phyloP scores from a whole-genome alignment of 2,888 invertebrate genomes.

The Temnothorax rugatulus region DNA sequence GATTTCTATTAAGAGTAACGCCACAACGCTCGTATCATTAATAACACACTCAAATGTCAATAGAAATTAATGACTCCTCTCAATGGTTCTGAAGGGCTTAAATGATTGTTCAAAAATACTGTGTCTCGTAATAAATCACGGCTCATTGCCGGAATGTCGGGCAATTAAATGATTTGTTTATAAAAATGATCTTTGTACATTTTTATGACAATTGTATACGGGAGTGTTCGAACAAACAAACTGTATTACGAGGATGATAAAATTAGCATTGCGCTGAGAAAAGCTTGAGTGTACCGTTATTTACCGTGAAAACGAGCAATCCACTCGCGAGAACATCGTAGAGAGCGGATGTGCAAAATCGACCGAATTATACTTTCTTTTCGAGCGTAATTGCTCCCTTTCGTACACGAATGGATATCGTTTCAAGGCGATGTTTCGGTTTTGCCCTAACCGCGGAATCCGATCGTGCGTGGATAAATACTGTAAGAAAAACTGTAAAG shows the following conservation, averaged over 20 bases:
- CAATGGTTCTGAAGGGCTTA: slow-evolving; percentile 48
- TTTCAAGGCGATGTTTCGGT: slow-evolving; percentile 22
- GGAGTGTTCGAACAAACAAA: neutral
- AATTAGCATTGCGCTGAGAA: slow-evolving; percentile 59
- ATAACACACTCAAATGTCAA: slow-evolving; percentile 51
- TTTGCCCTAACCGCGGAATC: slow-evolving; percentile 61
- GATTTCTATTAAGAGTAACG: slow-evolving; percentile 55
- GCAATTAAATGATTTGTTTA: slow-evolving; percentile 15
- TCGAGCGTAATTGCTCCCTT: slow-evolving; percentile 9
- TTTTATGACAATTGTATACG: neutral
- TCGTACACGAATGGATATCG: slow-evolving; percentile 7
- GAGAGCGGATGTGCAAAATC: slow-evolving; percentile 73
- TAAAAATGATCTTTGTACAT: neutral
- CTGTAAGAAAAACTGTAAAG: slow-evolving; percentile 57
- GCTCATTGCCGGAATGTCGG: neutral
- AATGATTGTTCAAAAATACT: slow-evolving; percentile 48
- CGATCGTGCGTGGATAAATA: slow-evolving; percentile 76
- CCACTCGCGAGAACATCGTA: slow-evolving; percentile 32
- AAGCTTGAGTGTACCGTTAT: slow-evolving; percentile 70
- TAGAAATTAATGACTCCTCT: slow-evolving; percentile 62
- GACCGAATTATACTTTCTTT: slow-evolving; percentile 66
- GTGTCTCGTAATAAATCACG: slow-evolving; percentile 33
- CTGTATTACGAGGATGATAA: slow-evolving; percentile 23
- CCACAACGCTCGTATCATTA: slow-evolving; percentile 43
- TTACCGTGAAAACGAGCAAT: slow-evolving; percentile 68